Evolutionary conservation across 2,113 vertebrate species (phyloP).

Genomic region (Procapra przewalskii): DNA sequence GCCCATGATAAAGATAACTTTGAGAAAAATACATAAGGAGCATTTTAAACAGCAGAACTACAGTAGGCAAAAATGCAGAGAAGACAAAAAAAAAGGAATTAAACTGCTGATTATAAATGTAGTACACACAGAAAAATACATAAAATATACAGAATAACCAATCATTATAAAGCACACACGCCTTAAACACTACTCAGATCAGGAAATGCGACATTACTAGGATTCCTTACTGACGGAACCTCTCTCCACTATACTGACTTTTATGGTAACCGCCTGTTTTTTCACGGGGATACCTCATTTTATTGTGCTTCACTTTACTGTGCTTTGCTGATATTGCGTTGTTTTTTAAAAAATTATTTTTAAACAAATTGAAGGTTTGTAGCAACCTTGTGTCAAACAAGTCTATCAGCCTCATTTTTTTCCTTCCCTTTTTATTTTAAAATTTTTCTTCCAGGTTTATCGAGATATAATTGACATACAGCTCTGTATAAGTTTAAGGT

Average conservation of each 20-base stretch:
- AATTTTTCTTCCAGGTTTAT: background rate
- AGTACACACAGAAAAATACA: background rate
- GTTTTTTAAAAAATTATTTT: accelerated
- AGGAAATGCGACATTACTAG: background rate
- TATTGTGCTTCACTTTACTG: background rate
- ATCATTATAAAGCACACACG: background rate
- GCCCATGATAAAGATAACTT: background rate
- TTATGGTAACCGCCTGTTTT: background rate
- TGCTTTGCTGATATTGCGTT: accelerated
- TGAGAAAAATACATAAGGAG: background rate
- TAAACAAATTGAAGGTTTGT: background rate
- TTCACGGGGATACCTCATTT: background rate
- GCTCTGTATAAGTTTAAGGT: background rate
- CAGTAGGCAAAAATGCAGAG: background rate
- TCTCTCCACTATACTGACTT: background rate
- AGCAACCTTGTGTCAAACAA: background rate
- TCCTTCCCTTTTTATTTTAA: background rate
- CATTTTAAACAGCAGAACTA: background rate
- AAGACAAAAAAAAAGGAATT: background rate
- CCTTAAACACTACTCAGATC: background rate
- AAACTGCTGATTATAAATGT: constrained; percentile 4
- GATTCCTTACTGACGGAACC: background rate
- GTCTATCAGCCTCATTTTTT: background rate
- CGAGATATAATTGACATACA: background rate
- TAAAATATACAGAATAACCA: background rate